Percentiles rank a stretch among this genome's conserved stretches.
phyloP scores from a whole-genome alignment of 2,888 invertebrate genomes.

The Euproctis similis region DNA sequence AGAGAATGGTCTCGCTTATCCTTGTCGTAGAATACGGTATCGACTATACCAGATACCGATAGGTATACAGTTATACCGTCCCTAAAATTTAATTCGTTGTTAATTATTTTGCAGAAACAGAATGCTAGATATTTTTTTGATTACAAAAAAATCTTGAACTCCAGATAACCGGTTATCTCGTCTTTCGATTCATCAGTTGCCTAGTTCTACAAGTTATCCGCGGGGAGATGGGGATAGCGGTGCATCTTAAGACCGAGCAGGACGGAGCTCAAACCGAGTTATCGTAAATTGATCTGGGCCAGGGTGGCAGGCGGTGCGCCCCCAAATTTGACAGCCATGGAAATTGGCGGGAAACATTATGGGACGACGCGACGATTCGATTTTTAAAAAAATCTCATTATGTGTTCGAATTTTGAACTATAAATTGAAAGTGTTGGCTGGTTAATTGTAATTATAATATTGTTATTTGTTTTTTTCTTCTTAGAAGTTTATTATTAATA shows the following conservation, averaged over 20 bases:
- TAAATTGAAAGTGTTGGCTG: conserved; percentile 15
- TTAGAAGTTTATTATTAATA: no score
- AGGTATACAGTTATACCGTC: no score
- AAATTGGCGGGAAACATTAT: conserved; percentile 75
- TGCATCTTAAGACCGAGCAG: conserved; percentile 69
- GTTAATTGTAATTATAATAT: no score
- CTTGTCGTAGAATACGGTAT: conserved; percentile 30
- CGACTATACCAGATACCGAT: no score
- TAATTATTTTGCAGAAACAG: no score
- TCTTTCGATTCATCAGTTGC: conserved; percentile 37
- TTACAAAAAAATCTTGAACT: neutral
- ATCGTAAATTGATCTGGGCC: conserved; percentile 73
- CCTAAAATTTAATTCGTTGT: conserved; percentile 7
- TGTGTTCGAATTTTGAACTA: conserved; percentile 34
- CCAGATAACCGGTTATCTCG: conserved; percentile 40
- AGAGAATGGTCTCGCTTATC: conserved; percentile 52
- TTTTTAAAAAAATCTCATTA: conserved; percentile 30
- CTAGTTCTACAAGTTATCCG: conserved; percentile 66
- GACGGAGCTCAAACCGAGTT: conserved; percentile 68
- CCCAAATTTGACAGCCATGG: conserved; percentile 75
- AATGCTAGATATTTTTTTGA: neutral
- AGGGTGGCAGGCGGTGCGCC: conserved; percentile 47
- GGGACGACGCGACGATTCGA: conserved; percentile 44
- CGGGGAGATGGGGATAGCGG: conserved; percentile 61
- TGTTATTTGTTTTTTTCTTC: no score